Evolutionary conservation across 2,888 invertebrate species (phyloP).

Genomic region (Lydus trimaculatus): DNA sequence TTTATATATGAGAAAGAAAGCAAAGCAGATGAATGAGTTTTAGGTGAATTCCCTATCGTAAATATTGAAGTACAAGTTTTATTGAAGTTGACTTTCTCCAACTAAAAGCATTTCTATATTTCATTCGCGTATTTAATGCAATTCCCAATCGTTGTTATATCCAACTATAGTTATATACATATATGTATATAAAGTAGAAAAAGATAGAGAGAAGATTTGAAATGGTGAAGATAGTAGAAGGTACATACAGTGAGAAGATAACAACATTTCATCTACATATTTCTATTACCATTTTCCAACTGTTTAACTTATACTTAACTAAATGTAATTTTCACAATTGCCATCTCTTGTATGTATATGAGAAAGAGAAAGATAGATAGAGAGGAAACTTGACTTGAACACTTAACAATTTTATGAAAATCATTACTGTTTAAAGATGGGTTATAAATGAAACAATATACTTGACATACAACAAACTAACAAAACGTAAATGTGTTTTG

Average conservation of each 20-base stretch:
- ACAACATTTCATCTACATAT: constrained; percentile 12
- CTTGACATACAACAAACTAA: neutral
- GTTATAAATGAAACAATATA: neutral
- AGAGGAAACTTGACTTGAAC: neutral
- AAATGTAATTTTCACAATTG: constrained; percentile 30
- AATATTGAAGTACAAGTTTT: constrained; percentile 29
- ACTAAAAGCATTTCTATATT: constrained; percentile 30
- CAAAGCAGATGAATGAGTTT: constrained; percentile 16
- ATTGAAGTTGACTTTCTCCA: constrained; percentile 27
- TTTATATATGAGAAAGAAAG: neutral
- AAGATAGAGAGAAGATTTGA: neutral
- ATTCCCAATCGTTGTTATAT: constrained; percentile 26
- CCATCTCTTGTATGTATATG: neutral
- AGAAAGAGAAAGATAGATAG: no score
- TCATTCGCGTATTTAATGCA: constrained; percentile 29
- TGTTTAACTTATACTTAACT: constrained; percentile 20
- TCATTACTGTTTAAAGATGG: neutral
- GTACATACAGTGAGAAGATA: constrained; percentile 22
- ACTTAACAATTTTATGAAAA: constrained; percentile 6
- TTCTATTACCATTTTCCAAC: neutral
- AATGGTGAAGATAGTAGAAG: neutral
- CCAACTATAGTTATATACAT: neutral
- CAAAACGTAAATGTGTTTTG: neutral
- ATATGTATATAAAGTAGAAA: neutral
- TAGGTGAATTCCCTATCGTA: constrained; percentile 28